phyloP scores from a whole-genome alignment of 2,113 vertebrate species.

The Zingel zingel region DNA sequence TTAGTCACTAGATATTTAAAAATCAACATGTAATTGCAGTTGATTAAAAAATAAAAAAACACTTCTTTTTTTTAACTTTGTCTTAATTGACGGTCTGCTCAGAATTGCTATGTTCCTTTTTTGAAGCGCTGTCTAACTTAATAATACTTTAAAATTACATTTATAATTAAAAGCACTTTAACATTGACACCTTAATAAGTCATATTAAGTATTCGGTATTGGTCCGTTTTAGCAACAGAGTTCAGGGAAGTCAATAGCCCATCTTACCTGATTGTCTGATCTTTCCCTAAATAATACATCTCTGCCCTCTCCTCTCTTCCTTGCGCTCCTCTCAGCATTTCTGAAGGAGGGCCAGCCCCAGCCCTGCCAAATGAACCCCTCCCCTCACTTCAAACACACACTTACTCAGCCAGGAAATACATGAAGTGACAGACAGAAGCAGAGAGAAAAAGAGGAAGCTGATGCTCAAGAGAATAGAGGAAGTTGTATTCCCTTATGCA shows the following conservation, averaged over 20 bases:
- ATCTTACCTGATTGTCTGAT: neutral
- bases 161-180: neutral
- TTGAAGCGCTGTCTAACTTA: neutral
- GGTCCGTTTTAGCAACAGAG: conserved; percentile 1
- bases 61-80: no score
- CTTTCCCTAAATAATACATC: neutral
- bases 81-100: neutral
- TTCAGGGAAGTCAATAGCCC: neutral
- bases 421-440: neutral
- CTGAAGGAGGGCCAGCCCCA: conserved; percentile 5
- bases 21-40: no score
- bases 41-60: no score
- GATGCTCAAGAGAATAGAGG: conserved; percentile 48
- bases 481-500: conserved; percentile 39
- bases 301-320: neutral
- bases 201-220: conserved; percentile 31
- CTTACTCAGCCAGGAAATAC: neutral
- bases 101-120: no score
- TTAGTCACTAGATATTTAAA: neutral
- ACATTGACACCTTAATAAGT: neutral
- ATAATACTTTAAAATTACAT: neutral
- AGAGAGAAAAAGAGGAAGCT: conserved; percentile 48
- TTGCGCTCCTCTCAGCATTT: neutral
- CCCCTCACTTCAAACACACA: conserved; percentile 11
- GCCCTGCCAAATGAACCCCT: neutral